These are phyloP conservation scores for Hydrozoanthus tunicans DNA, from an alignment of 64 coral and sea anemone genomes.

Conservation along the genomic window DNA sequence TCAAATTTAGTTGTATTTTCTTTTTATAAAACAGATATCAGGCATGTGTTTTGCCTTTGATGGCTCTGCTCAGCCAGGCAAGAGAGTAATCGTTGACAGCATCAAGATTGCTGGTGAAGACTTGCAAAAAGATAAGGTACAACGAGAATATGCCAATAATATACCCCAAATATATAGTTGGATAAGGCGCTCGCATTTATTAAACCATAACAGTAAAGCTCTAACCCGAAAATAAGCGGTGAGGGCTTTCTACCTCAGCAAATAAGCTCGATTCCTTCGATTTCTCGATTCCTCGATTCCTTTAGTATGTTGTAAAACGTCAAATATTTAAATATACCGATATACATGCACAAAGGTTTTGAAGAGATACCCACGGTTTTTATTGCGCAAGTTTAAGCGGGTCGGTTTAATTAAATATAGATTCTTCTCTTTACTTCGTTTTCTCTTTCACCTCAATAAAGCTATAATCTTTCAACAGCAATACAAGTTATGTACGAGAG, in stretches of 20 bases:
- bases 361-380: not conserved
- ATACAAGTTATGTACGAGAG: constrained; percentile 90
- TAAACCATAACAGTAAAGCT: too few species aligned
- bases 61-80: constrained; percentile 60
- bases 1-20: not conserved
- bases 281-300: too few species aligned
- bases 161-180: too few species aligned
- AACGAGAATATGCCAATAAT: not conserved
- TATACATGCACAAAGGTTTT: too few species aligned
- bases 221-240: too few species aligned
- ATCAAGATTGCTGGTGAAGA: constrained; percentile 60
- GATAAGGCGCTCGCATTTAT: too few species aligned
- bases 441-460: not conserved
- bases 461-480: constrained; percentile 21
- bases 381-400: not conserved
- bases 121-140: constrained; percentile 71
- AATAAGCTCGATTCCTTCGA: too few species aligned
- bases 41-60: constrained; percentile 93
- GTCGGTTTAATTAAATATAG: not conserved
- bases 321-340: too few species aligned
- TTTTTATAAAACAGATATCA: constrained; percentile 66
- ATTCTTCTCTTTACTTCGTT: not conserved
- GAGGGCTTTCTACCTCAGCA: too few species aligned
- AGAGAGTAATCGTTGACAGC: constrained; percentile 68
- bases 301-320: too few species aligned